Evolutionary conservation across 2,888 invertebrate genomes (phyloP), one percentile per base, ranked within the genome.

Genomic region (Micoletzkya japonica): DNA sequence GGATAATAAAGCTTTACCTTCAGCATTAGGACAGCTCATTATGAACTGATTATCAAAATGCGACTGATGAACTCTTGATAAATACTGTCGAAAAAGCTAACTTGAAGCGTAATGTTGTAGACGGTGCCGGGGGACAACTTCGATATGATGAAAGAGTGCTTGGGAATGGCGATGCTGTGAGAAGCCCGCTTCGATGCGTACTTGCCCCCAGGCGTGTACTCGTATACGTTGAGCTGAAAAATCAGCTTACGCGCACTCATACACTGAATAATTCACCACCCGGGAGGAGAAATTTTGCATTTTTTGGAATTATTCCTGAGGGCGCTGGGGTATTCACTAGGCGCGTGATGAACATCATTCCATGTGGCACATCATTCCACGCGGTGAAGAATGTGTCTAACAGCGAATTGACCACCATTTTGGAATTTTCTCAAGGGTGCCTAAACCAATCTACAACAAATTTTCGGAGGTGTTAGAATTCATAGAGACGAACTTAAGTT

Each of bases 61-160:
- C n/a, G n/a, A n/a, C n/a, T n/a, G n/a, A n/a, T n/a, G n/a, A n/a
- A n/a, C n/a, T n/a, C n/a, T n/a, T n/a, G n/a, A 4, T 28, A 2
- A 4, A 24, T 1, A 4, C 6, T 54, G 54, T 4, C 4, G 4
- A 7, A 58, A 37, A 37, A 3, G 6, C 10, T 34, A n/a, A 74
- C 77, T 70, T 80, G 78, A 1, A 80, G 70, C 28, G 80, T 80
- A 14, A 80, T 61, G 59, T 80, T 80, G 70, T 79, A 80, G 1
- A 77, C 78, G 0, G 75, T 73, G 10, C 73, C 74, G 1, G 80
- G 77, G 24, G 64, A 54, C 30, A 80, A 68, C 20, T 72, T 72
- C 30, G 73, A 73, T 20, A 77, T 70, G 2, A 71, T 59, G 10
- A 74, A 66, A 0, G 77, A 64, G n/a, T 77, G 73, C n/a, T 74